phyloP scores from a whole-genome alignment of 2,113 vertebrate genomes.

The Catharus bicknelli region DNA sequence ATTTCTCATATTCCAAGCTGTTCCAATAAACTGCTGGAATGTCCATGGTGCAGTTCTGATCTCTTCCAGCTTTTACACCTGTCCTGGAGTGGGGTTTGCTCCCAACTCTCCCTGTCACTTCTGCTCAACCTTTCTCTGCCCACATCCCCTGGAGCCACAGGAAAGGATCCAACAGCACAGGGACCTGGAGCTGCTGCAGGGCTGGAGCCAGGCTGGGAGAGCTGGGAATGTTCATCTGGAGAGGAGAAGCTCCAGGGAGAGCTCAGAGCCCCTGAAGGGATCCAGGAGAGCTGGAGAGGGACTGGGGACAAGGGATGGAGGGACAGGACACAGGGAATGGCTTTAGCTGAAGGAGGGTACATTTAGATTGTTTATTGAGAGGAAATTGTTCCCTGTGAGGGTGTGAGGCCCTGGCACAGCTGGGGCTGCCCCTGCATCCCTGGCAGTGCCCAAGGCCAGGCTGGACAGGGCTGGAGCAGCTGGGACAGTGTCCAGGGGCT shows the following conservation, averaged over 20 bases:
- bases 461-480: neutral
- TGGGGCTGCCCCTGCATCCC: too few species aligned
- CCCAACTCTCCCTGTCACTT: fast-evolving
- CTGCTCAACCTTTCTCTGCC: neutral
- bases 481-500: neutral
- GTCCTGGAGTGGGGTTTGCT: neutral
- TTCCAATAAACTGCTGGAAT: neutral
- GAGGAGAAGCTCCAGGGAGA: too few species aligned
- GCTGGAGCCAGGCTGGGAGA: neutral
- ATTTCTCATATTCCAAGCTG: neutral
- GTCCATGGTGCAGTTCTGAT: neutral
- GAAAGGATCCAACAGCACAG: neutral
- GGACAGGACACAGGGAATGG: neutral
- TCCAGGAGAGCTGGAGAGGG: too few species aligned
- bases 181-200: neutral
- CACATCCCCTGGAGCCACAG: neutral
- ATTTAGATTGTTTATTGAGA: neutral
- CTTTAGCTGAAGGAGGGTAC: neutral
- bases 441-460: neutral
- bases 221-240: neutral
- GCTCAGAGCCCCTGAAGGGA: too few species aligned
- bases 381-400: neutral
- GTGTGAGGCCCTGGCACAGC: too few species aligned
- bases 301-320: too few species aligned
- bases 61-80: neutral